Percentiles rank a stretch among this genome's conserved stretches.
Conservation (phyloP, 2,113 vertebrate species). For the Hylia prasina region DNA sequence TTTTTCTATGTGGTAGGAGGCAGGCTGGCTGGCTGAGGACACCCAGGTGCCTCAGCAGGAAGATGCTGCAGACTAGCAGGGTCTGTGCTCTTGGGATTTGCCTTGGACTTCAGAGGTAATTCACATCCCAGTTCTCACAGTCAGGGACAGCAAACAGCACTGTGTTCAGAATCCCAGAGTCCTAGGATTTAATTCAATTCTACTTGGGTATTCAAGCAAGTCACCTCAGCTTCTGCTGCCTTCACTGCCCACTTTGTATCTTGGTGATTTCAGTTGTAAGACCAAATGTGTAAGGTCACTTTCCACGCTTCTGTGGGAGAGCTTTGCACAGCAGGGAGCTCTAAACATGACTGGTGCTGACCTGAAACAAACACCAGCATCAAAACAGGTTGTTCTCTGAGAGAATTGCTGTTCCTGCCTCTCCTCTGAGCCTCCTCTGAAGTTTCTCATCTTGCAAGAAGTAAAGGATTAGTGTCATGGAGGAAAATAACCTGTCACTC, state of each 20-base stretch:
- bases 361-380: not conserved
- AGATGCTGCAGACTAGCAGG: not conserved
- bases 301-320: not conserved
- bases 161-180: not conserved
- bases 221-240: not conserved
- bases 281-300: not conserved
- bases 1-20: not conserved
- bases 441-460: not conserved
- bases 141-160: not conserved
- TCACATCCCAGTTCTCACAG: not conserved
- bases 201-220: not conserved
- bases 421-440: not conserved
- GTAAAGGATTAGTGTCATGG: not conserved
- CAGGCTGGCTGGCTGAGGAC: not conserved
- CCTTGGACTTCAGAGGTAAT: not conserved
- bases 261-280: not conserved
- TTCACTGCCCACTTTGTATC: not conserved
- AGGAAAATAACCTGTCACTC: conserved; percentile 13
- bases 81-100: not conserved
- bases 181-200: not conserved
- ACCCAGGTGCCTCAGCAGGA: not conserved
- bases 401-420: not conserved
- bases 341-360: not conserved
- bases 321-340: not conserved
- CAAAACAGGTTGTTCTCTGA: not conserved